phyloP scores from a whole-genome alignment of 2,888 invertebrate species.

The Drosophila macrothrix region DNA sequence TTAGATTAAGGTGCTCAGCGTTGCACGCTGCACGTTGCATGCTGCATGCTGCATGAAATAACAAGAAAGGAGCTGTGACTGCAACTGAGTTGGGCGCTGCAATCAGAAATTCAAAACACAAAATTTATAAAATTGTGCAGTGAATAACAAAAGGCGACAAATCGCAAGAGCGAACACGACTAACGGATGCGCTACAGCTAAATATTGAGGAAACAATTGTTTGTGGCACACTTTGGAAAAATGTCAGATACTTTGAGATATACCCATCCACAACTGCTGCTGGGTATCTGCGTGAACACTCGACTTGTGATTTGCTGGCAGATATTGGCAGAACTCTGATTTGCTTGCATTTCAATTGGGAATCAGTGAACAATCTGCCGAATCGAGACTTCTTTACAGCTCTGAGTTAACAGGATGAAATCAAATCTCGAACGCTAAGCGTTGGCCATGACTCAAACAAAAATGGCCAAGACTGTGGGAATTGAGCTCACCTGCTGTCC shows the following conservation, averaged over 20 bases:
- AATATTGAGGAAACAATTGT: not conserved
- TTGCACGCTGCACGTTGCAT: slow-evolving; percentile 20
- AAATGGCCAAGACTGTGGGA: slow-evolving; percentile 13
- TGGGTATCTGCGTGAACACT: slow-evolving; percentile 14
- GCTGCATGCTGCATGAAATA: slow-evolving; percentile 23
- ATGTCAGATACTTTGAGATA: not conserved
- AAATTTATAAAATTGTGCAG: slow-evolving; percentile 42
- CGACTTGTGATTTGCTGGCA: slow-evolving; percentile 11
- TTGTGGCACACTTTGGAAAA: not conserved
- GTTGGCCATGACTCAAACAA: slow-evolving; percentile 26
- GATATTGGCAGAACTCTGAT: slow-evolving; percentile 12
- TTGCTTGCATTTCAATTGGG: slow-evolving; percentile 62
- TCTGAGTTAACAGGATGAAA: not conserved
- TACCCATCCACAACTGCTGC: not conserved
- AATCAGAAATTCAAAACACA: slow-evolving; percentile 32
- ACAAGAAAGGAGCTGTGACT: slow-evolving; percentile 27
- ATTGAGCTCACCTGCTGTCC: slow-evolving; percentile 43
- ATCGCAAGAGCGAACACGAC: not conserved
- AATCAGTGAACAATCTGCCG: slow-evolving; percentile 35
- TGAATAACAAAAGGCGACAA: slow-evolving; percentile 39
- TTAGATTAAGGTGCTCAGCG: slow-evolving; percentile 10
- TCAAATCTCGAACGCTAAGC: slow-evolving; percentile 60
- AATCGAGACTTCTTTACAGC: slow-evolving; percentile 12
- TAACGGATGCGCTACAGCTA: not conserved
- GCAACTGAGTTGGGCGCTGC: slow-evolving; percentile 31